A percentile compares a stretch with the other conserved stretches of the same genome.
phyloP scores from a whole-genome alignment of 2,888 invertebrate genomes.

The Macrophya annulata region DNA sequence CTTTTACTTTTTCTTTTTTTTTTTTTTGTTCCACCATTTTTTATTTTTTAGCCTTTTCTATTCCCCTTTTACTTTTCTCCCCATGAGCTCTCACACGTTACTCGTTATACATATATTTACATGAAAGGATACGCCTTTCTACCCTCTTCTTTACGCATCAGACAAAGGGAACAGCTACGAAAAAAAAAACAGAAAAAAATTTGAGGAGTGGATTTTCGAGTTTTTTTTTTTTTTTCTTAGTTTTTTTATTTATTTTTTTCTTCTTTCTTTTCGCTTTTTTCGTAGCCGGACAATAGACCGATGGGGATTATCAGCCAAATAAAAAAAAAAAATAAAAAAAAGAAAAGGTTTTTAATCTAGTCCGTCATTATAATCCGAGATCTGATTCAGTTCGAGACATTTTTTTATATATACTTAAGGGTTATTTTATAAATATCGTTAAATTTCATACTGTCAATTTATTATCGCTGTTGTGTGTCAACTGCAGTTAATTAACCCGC shows the following conservation, averaged over 20 bases:
- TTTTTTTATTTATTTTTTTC: background rate
- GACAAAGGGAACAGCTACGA: background rate
- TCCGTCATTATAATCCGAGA: constrained; percentile 6
- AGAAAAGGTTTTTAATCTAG: background rate
- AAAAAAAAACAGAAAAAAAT: background rate
- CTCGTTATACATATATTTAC: constrained; percentile 33
- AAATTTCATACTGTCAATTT: background rate
- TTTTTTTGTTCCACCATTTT: background rate
- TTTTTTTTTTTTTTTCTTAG: background rate
- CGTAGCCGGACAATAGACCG: background rate
- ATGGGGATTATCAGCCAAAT: background rate
- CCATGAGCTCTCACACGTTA: background rate
- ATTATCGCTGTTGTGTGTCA: background rate
- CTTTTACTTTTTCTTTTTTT: constrained; percentile 6
- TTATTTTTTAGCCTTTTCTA: background rate
- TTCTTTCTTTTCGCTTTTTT: background rate
- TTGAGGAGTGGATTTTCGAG: constrained; percentile 15
- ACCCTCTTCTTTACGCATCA: background rate
- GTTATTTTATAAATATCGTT: background rate
- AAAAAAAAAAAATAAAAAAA: background rate
- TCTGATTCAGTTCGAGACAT: background rate
- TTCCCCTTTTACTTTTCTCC: background rate
- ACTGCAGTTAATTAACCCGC: background rate
- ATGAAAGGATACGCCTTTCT: constrained; percentile 9
- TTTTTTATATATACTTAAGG: background rate